These are phyloP conservation scores for Drosophila paranaensis DNA, from an alignment of 2,888 invertebrate species.

Conservation along the genomic window DNA sequence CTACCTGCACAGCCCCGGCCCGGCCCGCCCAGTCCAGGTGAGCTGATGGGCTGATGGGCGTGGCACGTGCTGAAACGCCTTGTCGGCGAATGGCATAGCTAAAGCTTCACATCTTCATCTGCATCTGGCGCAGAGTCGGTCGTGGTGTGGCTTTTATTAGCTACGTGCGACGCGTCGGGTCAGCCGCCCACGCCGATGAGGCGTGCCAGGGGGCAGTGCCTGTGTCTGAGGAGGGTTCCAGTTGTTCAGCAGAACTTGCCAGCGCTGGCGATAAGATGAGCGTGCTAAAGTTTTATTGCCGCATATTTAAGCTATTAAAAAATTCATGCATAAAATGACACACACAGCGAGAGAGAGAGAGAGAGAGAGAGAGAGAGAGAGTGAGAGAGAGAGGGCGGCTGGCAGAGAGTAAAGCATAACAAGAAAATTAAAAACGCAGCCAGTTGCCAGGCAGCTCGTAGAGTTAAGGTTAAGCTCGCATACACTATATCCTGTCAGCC, in stretches of 20 bases:
- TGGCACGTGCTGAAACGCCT: conserved; percentile 45
- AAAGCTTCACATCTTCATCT: conserved; percentile 56
- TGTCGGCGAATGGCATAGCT: conserved; percentile 51
- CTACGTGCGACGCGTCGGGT: conserved; percentile 60
- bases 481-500: conserved; percentile 10
- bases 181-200: conserved; percentile 29
- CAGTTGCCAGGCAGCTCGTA: conserved; percentile 11
- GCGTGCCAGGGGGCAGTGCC: neutral
- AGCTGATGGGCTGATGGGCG: conserved; percentile 25
- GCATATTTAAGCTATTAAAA: conserved; percentile 80
- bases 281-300: conserved; percentile 79
- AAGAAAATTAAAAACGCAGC: conserved; percentile 59
- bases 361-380: conserved; percentile 8
- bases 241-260: conserved; percentile 54
- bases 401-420: conserved; percentile 16
- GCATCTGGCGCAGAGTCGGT: conserved; percentile 48
- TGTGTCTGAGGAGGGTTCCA: conserved; percentile 7
- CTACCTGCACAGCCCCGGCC: conserved; percentile 19
- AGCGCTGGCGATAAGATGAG: conserved; percentile 74
- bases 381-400: neutral
- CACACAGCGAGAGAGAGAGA: conserved; percentile 23
- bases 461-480: conserved; percentile 10
- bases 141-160: conserved; percentile 70
- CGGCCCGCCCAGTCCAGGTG: conserved; percentile 27
- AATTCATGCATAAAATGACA: conserved; percentile 78